Base-by-base conservation (phyloP, 2,113 vertebrate genomes). In the Nothobranchius kuhntae region DNA sequence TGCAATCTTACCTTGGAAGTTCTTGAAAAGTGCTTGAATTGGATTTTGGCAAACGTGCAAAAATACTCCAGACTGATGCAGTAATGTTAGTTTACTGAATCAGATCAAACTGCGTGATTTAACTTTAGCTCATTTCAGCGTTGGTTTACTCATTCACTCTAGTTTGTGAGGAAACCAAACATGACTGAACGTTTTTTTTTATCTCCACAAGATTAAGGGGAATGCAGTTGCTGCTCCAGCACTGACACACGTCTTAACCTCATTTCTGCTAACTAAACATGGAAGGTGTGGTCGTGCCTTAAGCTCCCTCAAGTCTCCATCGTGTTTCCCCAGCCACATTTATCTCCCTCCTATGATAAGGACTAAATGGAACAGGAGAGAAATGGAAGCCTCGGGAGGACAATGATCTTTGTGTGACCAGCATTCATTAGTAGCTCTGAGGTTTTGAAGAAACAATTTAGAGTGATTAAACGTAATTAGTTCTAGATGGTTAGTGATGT, bases 391-490 rank as follows among this genome's bases (percentile, higher is more conserved):
- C 80, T 58, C 21, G 2, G 47, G 73, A 65, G 65, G 40, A n/a
- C 13, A 45, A 8, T 13, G 58, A 24, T 71, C 62, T 57, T 61
- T 44, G 9, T 57, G 68, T 82, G 64, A 82, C 66, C 48, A 57
- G 48, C 77, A 73, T 82, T 78, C 46, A 63, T 48, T 70, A 84
- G 56, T 3, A 64, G 76, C 48, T 9, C 48, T 11, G 26, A 61
- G 61, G 40, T 62, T 61, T 67, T 38, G 46, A 69, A 35, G 46
- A 77, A 61, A 76, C 53, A 56, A 46, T 70, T 79, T 61, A 52
- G 24, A 6, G 9, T 53, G 57, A 84, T 86, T 81, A 77, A 47
- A 53, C 62, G 17, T 54, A 77, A 83, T 80, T 82, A 73, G 68
- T 74, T 78, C 53, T 62, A 52, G 67, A 54, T 75, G 56, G 54